Conservation (phyloP, 2,888 invertebrate genomes). For the Oscheius myriophilus region DNA sequence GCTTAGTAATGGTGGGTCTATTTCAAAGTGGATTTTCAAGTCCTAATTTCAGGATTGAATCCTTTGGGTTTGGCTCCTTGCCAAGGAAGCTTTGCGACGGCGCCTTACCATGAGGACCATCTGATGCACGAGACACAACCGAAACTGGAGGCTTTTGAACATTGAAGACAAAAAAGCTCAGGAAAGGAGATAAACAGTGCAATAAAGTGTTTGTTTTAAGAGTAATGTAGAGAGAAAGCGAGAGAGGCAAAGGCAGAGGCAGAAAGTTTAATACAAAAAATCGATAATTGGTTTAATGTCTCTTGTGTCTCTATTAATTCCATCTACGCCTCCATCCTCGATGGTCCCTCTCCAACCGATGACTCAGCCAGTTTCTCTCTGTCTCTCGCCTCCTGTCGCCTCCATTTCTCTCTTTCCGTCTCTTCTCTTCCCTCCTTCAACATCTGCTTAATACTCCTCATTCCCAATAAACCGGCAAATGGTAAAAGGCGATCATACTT, state of each 20-base stretch:
- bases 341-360: neutral
- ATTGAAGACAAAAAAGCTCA: too few species aligned
- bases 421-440: conserved; percentile 24
- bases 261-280: too few species aligned
- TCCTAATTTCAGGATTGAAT: conserved; percentile 12
- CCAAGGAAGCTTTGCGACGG: conserved; percentile 1
- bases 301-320: neutral
- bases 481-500: conserved; percentile 23
- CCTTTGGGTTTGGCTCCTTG: conserved; percentile 12
- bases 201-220: too few species aligned
- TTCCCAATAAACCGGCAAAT: conserved; percentile 11
- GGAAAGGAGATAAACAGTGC: too few species aligned
- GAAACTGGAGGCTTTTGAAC: too few species aligned
- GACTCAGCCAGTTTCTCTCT: conserved; percentile 10
- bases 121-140: neutral
- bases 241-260: too few species aligned
- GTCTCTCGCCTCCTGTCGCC: conserved; percentile 5
- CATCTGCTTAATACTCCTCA: conserved; percentile 6
- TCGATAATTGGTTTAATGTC: neutral
- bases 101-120: conserved; percentile 8
- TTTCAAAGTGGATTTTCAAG: neutral
- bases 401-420: conserved; percentile 4
- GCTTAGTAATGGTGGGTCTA: conserved; percentile 1
- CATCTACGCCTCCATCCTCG: neutral
- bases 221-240: too few species aligned